Conservation (phyloP, 2,797 vertebrate genomes). For the Sebastes minor region DNA sequence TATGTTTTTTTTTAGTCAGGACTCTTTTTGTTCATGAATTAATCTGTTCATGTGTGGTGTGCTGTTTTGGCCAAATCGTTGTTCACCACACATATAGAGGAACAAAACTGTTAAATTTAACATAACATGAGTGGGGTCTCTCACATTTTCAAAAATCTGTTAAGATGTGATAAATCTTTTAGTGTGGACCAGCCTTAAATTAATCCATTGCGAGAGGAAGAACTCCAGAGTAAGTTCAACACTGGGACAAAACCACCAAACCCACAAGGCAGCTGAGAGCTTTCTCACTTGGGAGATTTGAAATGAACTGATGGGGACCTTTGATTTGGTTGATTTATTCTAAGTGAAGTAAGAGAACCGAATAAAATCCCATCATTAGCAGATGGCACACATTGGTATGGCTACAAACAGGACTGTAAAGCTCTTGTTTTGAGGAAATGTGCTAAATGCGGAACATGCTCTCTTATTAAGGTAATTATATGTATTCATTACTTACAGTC, state of each 20-base stretch:
- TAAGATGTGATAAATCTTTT: too few relatives aligned
- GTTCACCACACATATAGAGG: too few relatives aligned
- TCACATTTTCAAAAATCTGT: too few relatives aligned
- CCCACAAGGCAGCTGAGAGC: background rate
- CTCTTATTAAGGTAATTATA: background rate
- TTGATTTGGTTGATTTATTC: background rate
- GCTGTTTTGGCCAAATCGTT: too few relatives aligned
- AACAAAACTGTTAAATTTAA: too few relatives aligned
- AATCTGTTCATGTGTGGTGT: too few relatives aligned
- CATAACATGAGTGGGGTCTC: too few relatives aligned
- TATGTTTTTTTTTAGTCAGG: too few relatives aligned
- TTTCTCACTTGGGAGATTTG: background rate
- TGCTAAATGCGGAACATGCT: background rate
- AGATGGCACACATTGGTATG: too few relatives aligned
- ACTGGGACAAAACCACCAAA: conserved; percentile 1
- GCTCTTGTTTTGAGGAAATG: background rate
- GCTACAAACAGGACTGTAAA: background rate
- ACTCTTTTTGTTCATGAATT: too few relatives aligned
- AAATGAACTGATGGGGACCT: background rate
- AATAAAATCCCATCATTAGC: background rate
- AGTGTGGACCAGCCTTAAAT: background rate
- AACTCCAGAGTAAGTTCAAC: background rate
- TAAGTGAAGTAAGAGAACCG: background rate
- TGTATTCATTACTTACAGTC: background rate
- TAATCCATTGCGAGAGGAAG: background rate